phyloP scores from a whole-genome alignment of 2,113 vertebrate species.

The Campylomormyrus numenius region DNA sequence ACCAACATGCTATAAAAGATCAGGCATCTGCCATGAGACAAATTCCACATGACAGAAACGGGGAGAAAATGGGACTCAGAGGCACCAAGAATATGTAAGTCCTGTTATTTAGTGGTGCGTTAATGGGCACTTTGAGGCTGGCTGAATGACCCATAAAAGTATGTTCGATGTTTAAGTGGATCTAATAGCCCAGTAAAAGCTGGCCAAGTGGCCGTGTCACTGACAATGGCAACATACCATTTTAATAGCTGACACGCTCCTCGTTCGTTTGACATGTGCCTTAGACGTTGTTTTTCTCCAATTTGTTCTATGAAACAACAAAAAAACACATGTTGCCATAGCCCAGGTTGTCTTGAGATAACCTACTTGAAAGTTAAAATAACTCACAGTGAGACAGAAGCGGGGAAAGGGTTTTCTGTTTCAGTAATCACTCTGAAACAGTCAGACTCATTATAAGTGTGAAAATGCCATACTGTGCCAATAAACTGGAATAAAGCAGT shows the following conservation, averaged over 20 bases:
- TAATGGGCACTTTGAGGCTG: conserved; percentile 50
- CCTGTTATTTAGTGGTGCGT: conserved; percentile 37
- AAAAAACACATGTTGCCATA: background rate
- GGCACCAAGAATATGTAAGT: conserved; percentile 10
- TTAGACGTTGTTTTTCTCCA: background rate
- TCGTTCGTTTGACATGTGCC: conserved; percentile 17
- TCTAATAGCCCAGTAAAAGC: conserved; percentile 29
- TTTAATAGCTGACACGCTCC: conserved; percentile 23
- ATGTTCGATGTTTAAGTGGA: conserved; percentile 48
- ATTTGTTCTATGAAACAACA: background rate
- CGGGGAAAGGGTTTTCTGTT: background rate
- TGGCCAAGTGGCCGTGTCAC: conserved; percentile 51
- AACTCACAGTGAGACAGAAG: background rate
- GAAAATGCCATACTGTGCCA: background rate
- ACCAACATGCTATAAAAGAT: background rate
- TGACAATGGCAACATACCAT: conserved; percentile 32
- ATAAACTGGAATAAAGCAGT: background rate
- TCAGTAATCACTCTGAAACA: background rate
- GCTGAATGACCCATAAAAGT: conserved; percentile 48
- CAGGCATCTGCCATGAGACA: background rate
- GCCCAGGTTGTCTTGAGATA: background rate
- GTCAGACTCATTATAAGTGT: background rate
- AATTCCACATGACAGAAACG: background rate
- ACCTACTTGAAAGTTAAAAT: background rate
- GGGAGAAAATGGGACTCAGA: background rate